Evolutionary conservation across 2,797 vertebrate genomes (phyloP).

Genomic region (Crenuchus spilurus): DNA sequence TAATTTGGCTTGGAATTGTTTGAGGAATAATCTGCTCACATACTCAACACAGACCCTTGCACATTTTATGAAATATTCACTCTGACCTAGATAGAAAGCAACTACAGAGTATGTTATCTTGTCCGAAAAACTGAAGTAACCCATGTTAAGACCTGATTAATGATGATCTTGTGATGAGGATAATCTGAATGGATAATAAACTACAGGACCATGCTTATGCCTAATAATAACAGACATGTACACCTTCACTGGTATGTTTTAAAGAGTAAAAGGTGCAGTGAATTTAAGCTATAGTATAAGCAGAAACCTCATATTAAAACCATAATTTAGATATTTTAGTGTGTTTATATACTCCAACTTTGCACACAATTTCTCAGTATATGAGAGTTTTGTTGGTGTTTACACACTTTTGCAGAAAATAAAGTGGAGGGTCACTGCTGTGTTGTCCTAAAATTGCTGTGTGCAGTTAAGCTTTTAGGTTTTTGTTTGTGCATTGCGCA

Average conservation of each 20-base stretch:
- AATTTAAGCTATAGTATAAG: too few relatives aligned
- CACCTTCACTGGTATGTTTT: too few relatives aligned
- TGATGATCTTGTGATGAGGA: not conserved
- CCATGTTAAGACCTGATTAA: not conserved
- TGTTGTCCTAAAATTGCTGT: not conserved
- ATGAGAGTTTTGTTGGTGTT: not conserved
- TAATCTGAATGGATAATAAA: too few relatives aligned
- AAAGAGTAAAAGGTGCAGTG: too few relatives aligned
- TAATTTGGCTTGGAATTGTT: not conserved
- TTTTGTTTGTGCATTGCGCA: not conserved
- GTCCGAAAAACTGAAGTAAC: not conserved
- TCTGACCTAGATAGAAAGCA: slow-evolving; percentile 23
- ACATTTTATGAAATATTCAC: slow-evolving; percentile 31
- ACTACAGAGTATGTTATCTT: not conserved
- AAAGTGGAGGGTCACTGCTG: not conserved
- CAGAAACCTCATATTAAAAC: too few relatives aligned
- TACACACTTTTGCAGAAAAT: not conserved
- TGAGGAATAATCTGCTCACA: slow-evolving; percentile 6
- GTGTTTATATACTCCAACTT: too few relatives aligned
- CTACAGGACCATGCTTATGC: not conserved
- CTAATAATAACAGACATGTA: not conserved
- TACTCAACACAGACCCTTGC: not conserved
- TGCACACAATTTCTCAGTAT: too few relatives aligned
- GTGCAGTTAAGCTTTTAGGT: not conserved
- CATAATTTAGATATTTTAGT: too few relatives aligned